phyloP scores from a whole-genome alignment of 23 tunicate genomes.

The Clavelina lepadiformis region DNA sequence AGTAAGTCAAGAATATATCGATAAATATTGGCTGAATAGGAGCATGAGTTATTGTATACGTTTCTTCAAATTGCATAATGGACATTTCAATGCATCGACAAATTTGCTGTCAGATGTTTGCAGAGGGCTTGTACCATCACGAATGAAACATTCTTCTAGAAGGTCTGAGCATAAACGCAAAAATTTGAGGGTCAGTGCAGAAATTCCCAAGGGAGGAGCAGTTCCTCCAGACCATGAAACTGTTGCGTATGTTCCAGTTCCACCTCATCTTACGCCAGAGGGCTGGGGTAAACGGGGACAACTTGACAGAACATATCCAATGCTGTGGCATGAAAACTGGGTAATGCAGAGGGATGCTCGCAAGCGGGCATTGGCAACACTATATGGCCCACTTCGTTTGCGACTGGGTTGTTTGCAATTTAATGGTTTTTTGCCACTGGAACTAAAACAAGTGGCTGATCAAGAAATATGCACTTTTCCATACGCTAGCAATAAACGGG shows the following conservation, averaged over 20 bases:
- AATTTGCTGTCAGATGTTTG: no score
- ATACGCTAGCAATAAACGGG: slow-evolving; percentile 21
- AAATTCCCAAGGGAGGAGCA: slow-evolving; percentile 61
- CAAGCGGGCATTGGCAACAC: slow-evolving; percentile 41
- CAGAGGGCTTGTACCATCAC: no score
- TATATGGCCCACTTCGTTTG: slow-evolving; percentile 53
- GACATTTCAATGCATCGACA: no score
- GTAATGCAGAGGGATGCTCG: slow-evolving; percentile 80
- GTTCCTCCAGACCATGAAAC: slow-evolving; percentile 66
- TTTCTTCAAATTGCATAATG: no score
- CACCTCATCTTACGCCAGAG: slow-evolving; percentile 46
- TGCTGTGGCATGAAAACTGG: slow-evolving; percentile 57
- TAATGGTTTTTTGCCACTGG: slow-evolving; percentile 55
- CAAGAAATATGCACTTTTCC: slow-evolving; percentile 56
- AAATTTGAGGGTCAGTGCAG: slow-evolving; percentile 12
- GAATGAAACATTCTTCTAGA: no score
- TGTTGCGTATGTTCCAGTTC: slow-evolving; percentile 61
- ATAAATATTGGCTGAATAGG: no score
- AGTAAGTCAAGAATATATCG: no score
- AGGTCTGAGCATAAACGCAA: no score
- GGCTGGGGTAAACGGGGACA: slow-evolving; percentile 41
- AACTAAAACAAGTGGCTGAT: slow-evolving; percentile 66
- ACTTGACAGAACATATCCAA: not conserved
- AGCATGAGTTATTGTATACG: no score
- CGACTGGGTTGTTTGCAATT: slow-evolving; percentile 34